Base-by-base conservation (phyloP, 2,888 invertebrate genomes). In the Lysandra bellargus region DNA sequence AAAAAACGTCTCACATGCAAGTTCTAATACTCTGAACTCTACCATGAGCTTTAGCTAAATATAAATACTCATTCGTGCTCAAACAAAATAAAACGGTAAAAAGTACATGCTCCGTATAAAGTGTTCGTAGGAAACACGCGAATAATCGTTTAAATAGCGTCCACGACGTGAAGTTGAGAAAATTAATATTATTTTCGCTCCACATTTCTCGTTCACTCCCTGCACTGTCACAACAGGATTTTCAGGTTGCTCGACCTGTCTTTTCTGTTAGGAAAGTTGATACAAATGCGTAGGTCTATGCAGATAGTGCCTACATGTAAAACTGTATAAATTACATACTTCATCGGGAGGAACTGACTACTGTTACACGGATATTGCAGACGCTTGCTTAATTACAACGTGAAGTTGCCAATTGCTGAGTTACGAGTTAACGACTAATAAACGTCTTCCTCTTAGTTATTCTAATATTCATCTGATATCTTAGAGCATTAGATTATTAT, bases 201-300 rank as follows among this genome's bases (percentile, higher is more conserved):
- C 80, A 82, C 82, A 83, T 82, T 82, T 82, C 82, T 81, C 80
- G 81, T 83, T 81, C 79, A 78, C 81, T 82, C 81, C 81, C 80
- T 80, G 80, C 80, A 80, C 82, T 83, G 82, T 80, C 79, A 77
- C 81, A 81, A 83, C 83, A 82, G 83, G 83, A 83, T 82, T 80
- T 80, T 81, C 82, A 80, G 81, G 82, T 81, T 81, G 80, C 78
- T 82, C 79, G 81, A 82, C 83, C 81, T 82, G 82, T 80, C 80
- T 78, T 81, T 81, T 81, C 79, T 80, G 82, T 81, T 82, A 81
- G 81, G 83, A 82, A 83, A 83, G 83, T 82, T 82, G 83, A 81
- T 80, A 79, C 80, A 80, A 82, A 80, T 83, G 81, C 81, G 81
- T 82, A 81, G 83, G 82, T 82, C 81, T 81, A 80, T 81, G 69